Conservation (phyloP, 2,888 invertebrate species). For the Drosophila mimetica region DNA sequence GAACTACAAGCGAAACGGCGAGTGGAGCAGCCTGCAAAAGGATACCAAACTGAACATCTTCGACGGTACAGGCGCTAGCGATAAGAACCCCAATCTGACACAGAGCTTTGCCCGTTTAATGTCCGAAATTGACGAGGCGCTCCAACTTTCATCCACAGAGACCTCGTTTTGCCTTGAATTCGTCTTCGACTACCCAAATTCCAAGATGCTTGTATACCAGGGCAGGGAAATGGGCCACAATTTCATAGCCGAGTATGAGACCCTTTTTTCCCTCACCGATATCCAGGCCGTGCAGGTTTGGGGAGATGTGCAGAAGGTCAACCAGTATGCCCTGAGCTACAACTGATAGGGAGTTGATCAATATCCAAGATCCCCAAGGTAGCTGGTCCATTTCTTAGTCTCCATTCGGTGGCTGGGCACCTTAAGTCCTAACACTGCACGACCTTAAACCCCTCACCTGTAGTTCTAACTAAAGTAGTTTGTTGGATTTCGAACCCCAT, state of each 20-base stretch:
- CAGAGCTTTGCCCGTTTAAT: conserved; percentile 49
- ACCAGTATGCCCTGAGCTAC: conserved; percentile 78
- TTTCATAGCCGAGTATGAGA: conserved; percentile 73
- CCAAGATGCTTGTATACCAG: conserved; percentile 76
- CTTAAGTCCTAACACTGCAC: conserved; percentile 23
- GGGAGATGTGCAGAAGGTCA: conserved; percentile 83
- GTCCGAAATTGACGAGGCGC: conserved; percentile 48
- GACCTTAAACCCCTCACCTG: conserved; percentile 4
- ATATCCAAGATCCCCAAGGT: conserved; percentile 42
- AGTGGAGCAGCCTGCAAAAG: conserved; percentile 79
- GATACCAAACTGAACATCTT: conserved; percentile 66
- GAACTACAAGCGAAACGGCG: conserved; percentile 79
- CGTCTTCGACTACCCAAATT: conserved; percentile 62
- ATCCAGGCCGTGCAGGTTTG: conserved; percentile 83
- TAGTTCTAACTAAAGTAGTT: conserved; percentile 10
- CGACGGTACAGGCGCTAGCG: conserved; percentile 71
- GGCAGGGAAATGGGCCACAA: conserved; percentile 73
- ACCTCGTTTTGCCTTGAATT: conserved; percentile 81
- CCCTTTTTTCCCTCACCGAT: conserved; percentile 71
- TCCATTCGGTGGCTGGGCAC: conserved; percentile 18
- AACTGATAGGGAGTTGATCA: conserved; percentile 49
- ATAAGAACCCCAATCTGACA: conserved; percentile 28
- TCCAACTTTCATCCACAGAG: conserved; percentile 81
- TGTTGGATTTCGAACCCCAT: conserved; percentile 16
- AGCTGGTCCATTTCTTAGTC: conserved; percentile 30